phyloP scores from a whole-genome alignment of 2,888 invertebrate genomes.

The Macropis europaea region DNA sequence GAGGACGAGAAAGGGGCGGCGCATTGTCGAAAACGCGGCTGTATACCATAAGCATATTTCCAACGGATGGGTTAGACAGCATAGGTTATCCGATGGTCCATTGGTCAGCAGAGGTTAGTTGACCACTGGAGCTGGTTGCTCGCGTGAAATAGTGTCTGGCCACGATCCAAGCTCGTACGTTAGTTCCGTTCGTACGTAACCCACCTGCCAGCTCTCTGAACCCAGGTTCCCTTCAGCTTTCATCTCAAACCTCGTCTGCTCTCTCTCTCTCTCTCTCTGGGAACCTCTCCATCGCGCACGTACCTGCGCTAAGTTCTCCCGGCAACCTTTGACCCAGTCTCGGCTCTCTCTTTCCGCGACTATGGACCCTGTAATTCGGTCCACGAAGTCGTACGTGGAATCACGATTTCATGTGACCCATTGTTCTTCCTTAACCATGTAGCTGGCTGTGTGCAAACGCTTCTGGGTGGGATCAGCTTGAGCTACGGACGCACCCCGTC shows the following conservation, averaged over 20 bases:
- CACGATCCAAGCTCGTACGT: slow-evolving; percentile 76
- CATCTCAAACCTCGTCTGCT: slow-evolving; percentile 18
- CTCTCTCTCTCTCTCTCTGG: slow-evolving; percentile 3
- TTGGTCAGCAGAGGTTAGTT: slow-evolving; percentile 74
- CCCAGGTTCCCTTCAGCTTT: slow-evolving; percentile 17
- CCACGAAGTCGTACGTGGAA: slow-evolving; percentile 1
- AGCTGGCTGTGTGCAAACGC: slow-evolving; percentile 27
- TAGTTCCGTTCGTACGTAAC: slow-evolving; percentile 76
- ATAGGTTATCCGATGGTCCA: slow-evolving; percentile 75
- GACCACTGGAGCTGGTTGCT: slow-evolving; percentile 69
- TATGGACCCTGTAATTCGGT: slow-evolving; percentile 2
- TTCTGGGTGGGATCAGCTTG: slow-evolving; percentile 53
- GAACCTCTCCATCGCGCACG: slow-evolving; percentile 33
- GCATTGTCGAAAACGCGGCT: slow-evolving; percentile 57
- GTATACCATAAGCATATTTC: slow-evolving; percentile 75
- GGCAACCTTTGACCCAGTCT: not conserved
- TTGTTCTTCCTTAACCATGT: slow-evolving; percentile 5
- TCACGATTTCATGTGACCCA: slow-evolving; percentile 40
- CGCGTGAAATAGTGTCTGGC: slow-evolving; percentile 77
- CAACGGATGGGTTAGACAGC: slow-evolving; percentile 71
- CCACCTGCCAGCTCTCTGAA: slow-evolving; percentile 68
- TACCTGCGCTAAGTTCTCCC: slow-evolving; percentile 36
- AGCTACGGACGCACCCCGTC: slow-evolving; percentile 47
- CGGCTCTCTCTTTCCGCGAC: not conserved
- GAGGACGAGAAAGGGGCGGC: slow-evolving; percentile 47